Base-by-base conservation (phyloP, 2,888 invertebrate genomes). In the Resseliella maxima region DNA sequence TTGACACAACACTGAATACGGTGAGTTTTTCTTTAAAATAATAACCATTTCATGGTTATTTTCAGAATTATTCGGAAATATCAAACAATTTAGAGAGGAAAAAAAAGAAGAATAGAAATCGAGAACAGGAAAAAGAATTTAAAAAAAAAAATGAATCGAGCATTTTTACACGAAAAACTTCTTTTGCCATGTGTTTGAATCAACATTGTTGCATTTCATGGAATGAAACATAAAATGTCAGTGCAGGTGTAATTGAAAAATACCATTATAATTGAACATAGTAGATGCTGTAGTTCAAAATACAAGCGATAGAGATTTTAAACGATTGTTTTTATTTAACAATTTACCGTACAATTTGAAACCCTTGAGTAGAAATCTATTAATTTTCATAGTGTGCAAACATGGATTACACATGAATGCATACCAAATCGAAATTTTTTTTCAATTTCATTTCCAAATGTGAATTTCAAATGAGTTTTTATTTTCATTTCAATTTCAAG, bases 1-100 rank as follows among this genome's bases (percentile, higher is more conserved):
- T 83, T 38, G 83, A 83, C 24, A 38, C 83, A 83, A 12, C 83
- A 83, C 38, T 83, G 24, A 36, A 83, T 24, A 83, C 38, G 83
- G 83, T 83, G 38, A 83, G 83, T 83, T 83, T 83, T 38, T 72
- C 21, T 21, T 59, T 24, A 59, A 50, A 50, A 59, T 6, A n/a
- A 59, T 24, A 59, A 2, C n/a, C 15, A 59, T 50, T 50, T 50
- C 50, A 12, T 2, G 2, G 50, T 5, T 15, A 50, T 50, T 50
- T 50, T 10, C n/a, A 59, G 24, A 59, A 59, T 24, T n/a, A 24
- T 2, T 24, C 24, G 59, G 59, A n/a, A 59, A 41, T 41, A 12
- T 12, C 41, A 41, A 41, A 8, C 21, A 50, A 50, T 50, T 12
- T 41, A 5, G 12, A 41, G 41, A 12, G 41, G 41, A 41, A 12